These are phyloP conservation scores for Pantherophis guttatus DNA, from an alignment of 2,113 vertebrate genomes.

Conservation along the genomic window DNA sequence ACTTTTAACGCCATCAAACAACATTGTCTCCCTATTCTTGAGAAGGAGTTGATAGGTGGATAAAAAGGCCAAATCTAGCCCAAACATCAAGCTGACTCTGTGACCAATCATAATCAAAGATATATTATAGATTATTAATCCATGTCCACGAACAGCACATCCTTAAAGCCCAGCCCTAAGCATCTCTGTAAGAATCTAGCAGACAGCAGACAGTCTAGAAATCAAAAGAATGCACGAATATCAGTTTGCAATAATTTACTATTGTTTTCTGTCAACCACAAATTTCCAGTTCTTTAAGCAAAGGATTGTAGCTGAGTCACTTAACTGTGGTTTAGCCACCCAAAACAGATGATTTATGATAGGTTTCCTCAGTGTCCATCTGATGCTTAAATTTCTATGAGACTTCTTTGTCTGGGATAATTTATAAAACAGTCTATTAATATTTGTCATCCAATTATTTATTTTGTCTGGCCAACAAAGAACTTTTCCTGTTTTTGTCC, in stretches of 20 bases:
- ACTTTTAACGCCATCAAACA: neutral
- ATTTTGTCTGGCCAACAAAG: constrained; percentile 49
- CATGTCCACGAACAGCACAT: neutral
- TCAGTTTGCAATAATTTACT: neutral
- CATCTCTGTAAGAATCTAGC: neutral
- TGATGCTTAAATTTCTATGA: neutral
- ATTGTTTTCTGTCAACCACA: neutral
- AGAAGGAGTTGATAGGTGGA: neutral
- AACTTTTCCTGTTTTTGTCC: constrained; percentile 52
- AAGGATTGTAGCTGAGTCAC: neutral
- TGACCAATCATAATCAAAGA: neutral
- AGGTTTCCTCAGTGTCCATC: neutral
- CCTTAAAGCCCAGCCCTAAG: neutral
- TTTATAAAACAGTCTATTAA: constrained; percentile 51
- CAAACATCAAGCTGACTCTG: neutral
- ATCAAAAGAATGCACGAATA: neutral
- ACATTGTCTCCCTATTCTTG: neutral
- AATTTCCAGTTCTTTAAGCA: neutral
- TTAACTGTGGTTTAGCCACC: neutral
- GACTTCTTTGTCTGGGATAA: neutral
- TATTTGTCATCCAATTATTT: constrained; percentile 55
- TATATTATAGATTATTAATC: neutral
- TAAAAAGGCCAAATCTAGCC: neutral
- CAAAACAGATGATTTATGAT: neutral
- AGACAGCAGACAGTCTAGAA: neutral